These are phyloP conservation scores for Colletes gigas DNA, from an alignment of 1,140 invertebrate genomes.

Conservation along the genomic window DNA sequence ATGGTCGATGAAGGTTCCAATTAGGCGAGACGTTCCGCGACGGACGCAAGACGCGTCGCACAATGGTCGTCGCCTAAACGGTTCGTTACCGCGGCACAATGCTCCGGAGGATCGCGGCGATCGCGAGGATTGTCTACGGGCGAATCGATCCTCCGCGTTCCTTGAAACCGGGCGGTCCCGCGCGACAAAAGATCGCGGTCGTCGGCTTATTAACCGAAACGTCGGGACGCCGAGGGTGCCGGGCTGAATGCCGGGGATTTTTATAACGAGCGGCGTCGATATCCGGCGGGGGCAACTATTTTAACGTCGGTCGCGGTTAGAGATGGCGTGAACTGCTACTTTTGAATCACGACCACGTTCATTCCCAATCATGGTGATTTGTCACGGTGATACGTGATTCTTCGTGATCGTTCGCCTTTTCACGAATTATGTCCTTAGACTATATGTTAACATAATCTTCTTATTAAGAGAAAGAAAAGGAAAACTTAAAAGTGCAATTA, in stretches of 20 bases:
- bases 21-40: too few species aligned
- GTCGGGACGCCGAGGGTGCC: conserved; percentile 13
- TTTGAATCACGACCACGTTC: too few species aligned
- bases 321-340: too few species aligned
- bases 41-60: too few species aligned
- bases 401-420: too few species aligned
- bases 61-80: not conserved
- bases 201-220: conserved; percentile 34
- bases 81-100: not conserved
- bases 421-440: too few species aligned
- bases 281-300: conserved; percentile 42
- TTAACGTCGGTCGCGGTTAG: conserved; percentile 48
- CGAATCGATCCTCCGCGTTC: not conserved
- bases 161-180: not conserved
- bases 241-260: not conserved
- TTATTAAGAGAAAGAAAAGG: too few species aligned
- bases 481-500: too few species aligned
- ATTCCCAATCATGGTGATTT: too few species aligned
- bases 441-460: too few species aligned
- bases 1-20: too few species aligned
- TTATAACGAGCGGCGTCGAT: conserved; percentile 35
- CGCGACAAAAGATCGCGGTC: conserved; percentile 31
- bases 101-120: not conserved
- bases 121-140: not conserved
- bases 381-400: too few species aligned